Conservation (phyloP, 2,113 vertebrate genomes). For the Amblyornis subalaris region DNA sequence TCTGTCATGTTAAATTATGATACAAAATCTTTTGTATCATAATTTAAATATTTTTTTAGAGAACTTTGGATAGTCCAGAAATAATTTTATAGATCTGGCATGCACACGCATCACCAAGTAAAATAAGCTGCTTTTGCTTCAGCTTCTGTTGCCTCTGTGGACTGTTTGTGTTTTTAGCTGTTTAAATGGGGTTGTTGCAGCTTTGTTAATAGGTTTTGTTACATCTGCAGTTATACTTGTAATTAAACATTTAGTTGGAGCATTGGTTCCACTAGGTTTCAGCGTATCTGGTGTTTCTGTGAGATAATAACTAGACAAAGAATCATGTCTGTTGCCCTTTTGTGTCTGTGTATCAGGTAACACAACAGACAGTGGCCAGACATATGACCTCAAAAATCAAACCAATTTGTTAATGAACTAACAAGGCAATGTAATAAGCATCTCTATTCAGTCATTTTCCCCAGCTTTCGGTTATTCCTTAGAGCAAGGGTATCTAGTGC, state of each 20-base stretch:
- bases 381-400: conserved; percentile 38
- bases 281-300: not conserved
- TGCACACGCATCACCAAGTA: not conserved
- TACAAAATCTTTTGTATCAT: not conserved
- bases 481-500: conserved; percentile 44
- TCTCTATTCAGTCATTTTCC: not conserved
- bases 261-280: not conserved
- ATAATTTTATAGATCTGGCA: not conserved
- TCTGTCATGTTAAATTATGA: not conserved
- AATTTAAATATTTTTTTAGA: not conserved
- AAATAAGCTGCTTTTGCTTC: not conserved
- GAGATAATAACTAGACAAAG: not conserved
- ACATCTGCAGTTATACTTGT: not conserved
- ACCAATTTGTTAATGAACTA: conserved; percentile 53
- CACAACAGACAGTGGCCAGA: conserved; percentile 13
- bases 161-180: not conserved
- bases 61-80: not conserved
- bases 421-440: not conserved
- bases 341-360: conserved; percentile 5
- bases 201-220: not conserved
- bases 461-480: not conserved
- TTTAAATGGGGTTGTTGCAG: not conserved
- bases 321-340: not conserved
- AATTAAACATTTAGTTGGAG: conserved; percentile 4
- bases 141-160: not conserved